Evolutionary conservation across 2,113 vertebrate genomes (phyloP).

Genomic region (Erinaceus europaeus): DNA sequence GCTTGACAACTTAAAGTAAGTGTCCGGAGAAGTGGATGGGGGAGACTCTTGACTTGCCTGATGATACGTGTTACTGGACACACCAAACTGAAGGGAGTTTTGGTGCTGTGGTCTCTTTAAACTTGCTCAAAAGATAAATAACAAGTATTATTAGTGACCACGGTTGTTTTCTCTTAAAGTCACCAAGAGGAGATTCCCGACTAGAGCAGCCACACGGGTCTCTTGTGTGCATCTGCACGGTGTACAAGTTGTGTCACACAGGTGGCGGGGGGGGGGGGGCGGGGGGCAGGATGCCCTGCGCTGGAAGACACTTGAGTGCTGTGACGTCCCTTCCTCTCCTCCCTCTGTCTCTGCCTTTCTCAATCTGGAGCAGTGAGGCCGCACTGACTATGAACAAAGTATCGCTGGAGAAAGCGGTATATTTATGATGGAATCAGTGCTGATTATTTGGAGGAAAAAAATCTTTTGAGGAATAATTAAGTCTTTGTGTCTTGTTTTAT

Average conservation of each 20-base stretch:
- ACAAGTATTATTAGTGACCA: background rate
- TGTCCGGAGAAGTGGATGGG: conserved; percentile 17
- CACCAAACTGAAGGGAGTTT: no score
- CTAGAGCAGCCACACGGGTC: conserved; percentile 6
- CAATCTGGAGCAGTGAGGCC: no score
- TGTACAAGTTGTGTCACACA: no score
- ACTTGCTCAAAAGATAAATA: no score
- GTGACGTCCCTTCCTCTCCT: no score
- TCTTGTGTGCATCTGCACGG: background rate
- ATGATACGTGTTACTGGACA: no score
- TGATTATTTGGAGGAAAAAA: conserved; percentile 35
- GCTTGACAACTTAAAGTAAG: conserved; percentile 90
- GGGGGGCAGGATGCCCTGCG: no score
- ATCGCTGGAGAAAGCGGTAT: background rate
- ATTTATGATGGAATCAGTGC: background rate
- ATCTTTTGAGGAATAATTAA: background rate
- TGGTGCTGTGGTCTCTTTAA: no score
- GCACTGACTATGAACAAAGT: no score
- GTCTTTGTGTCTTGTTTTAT: conserved; percentile 6
- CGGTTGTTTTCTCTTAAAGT: background rate
- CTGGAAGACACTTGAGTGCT: no score
- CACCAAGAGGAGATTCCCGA: background rate
- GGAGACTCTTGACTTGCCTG: background rate
- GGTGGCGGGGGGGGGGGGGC: no score
- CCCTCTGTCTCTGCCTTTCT: no score